These are phyloP conservation scores for Cairina moschata DNA, from an alignment of 2,113 vertebrate genomes.

Conservation along the genomic window DNA sequence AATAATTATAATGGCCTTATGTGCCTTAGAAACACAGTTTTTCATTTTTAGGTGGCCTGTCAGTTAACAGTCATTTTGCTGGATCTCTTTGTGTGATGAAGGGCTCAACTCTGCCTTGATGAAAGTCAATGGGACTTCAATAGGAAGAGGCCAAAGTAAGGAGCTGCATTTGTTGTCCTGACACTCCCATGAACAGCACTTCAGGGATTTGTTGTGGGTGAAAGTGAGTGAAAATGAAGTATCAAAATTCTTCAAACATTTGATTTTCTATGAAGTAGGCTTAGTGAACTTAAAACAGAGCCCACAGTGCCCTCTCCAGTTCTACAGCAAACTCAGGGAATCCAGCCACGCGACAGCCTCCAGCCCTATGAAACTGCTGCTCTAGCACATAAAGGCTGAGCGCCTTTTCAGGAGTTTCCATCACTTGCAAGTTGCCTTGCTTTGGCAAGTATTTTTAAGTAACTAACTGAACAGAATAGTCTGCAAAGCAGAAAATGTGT, in stretches of 20 bases:
- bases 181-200: neutral
- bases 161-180: neutral
- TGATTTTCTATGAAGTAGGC: neutral
- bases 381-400: neutral
- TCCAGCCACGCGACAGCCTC: neutral
- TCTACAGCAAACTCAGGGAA: neutral
- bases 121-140: conserved; percentile 4
- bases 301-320: conserved; percentile 69
- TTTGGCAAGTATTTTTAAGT: neutral
- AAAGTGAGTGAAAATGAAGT: conserved; percentile 6
- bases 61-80: neutral
- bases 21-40: conserved; percentile 6
- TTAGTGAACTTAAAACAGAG: conserved; percentile 40
- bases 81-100: neutral
- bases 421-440: neutral
- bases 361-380: neutral
- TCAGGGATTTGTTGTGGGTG: neutral
- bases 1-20: conserved; percentile 30
- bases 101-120: neutral
- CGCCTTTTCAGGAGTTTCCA: neutral
- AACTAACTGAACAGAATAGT: neutral
- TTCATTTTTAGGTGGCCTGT: conserved; percentile 32
- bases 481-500: neutral
- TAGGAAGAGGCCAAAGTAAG: conserved; percentile 8
- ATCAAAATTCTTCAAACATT: conserved; percentile 5